Conservation (phyloP, 2,797 vertebrate genomes). For the Mormyrops boulengeri region DNA sequence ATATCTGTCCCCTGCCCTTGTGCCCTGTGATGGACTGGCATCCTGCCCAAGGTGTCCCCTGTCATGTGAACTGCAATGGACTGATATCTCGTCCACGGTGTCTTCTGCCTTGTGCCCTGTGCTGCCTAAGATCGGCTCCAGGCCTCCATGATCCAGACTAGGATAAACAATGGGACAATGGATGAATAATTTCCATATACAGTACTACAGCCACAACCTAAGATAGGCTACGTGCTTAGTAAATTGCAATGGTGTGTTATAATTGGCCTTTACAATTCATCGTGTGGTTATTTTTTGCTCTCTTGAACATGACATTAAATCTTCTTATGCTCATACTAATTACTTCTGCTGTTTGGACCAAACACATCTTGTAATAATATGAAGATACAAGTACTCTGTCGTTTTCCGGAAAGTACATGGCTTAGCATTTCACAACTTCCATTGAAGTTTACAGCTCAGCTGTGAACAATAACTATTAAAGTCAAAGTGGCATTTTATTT, state of each 20-base stretch:
- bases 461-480: constrained; percentile 1
- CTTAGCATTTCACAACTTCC: background rate
- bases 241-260: background rate
- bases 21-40: too few relatives aligned
- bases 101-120: background rate
- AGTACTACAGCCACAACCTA: background rate
- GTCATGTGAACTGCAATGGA: background rate
- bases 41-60: too few relatives aligned
- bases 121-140: background rate
- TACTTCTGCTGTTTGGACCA: background rate
- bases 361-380: background rate
- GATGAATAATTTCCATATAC: background rate
- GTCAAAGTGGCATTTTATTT: background rate
- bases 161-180: background rate
- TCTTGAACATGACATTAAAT: background rate
- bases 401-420: background rate
- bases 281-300: background rate
- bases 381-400: background rate
- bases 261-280: background rate
- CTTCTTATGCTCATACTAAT: background rate
- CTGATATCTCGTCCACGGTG: background rate
- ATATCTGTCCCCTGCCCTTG: background rate
- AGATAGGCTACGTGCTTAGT: background rate
- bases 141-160: background rate
- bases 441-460: constrained; percentile 2